A percentile compares a stretch with the other conserved stretches of the same genome.
Conservation (phyloP, 37 sponge, comb jelly and placozoan genomes). For the Corticium candelabrum region DNA sequence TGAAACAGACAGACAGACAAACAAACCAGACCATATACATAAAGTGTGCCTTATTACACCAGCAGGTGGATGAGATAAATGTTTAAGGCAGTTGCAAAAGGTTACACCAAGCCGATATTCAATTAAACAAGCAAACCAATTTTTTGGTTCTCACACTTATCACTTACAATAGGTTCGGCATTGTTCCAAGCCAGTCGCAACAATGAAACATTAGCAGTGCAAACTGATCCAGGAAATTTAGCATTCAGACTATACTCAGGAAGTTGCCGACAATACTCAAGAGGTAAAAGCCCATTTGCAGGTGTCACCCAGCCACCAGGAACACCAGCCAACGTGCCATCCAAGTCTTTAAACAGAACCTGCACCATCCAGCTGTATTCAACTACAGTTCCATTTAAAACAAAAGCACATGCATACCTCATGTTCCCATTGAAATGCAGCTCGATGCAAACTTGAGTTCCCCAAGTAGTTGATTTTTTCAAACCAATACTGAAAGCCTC, state of each 20-base stretch:
- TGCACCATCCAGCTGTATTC: not conserved
- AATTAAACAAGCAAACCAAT: too few species aligned
- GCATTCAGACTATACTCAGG: conserved; percentile 34
- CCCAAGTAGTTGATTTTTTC: conserved; percentile 45
- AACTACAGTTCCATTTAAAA: too few species aligned
- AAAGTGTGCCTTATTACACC: too few species aligned
- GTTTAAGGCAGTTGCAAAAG: too few species aligned
- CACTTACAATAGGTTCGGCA: conserved; percentile 45
- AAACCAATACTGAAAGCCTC: conserved; percentile 73
- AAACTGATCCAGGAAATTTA: conserved; percentile 25
- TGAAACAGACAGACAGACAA: too few species aligned
- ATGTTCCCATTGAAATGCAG: conserved; percentile 70
- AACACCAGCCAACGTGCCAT: conserved; percentile 50
- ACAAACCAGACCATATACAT: not conserved
- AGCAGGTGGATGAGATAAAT: too few species aligned
- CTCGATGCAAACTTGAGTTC: conserved; percentile 34
- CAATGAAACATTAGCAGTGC: conserved; percentile 49
- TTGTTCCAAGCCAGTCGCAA: conserved; percentile 67
- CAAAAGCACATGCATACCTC: too few species aligned
- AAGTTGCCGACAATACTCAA: conserved; percentile 24
- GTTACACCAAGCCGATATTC: too few species aligned
- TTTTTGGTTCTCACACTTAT: not conserved
- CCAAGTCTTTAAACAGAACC: conserved; percentile 30
- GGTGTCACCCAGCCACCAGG: conserved; percentile 49
- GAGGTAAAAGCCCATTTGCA: conserved; percentile 38